Evolutionary conservation across 2,797 vertebrate species (phyloP).

Genomic region (Acestrorhynchus altus): DNA sequence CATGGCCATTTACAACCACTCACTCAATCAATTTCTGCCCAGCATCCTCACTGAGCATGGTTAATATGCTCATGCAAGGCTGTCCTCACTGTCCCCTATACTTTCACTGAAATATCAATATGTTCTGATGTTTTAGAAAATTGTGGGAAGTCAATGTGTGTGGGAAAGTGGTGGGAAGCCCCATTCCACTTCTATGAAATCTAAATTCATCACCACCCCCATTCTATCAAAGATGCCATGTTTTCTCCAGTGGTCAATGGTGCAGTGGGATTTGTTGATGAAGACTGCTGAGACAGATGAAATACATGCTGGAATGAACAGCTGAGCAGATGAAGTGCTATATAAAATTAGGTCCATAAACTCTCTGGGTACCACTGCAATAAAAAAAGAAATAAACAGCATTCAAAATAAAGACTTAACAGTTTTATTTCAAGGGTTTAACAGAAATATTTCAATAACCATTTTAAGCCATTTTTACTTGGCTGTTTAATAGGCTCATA

Average conservation of each 20-base stretch:
- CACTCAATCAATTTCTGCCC: slow-evolving; percentile 33
- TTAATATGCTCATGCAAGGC: background rate
- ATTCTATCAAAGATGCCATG: slow-evolving; percentile 4
- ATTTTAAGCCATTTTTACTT: too few species aligned
- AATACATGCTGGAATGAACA: too few species aligned
- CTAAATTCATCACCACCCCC: background rate
- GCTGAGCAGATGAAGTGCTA: too few species aligned
- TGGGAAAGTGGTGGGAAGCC: slow-evolving; percentile 32
- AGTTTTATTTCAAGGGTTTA: too few species aligned
- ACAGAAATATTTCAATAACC: too few species aligned
- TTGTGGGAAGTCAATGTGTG: slow-evolving; percentile 37
- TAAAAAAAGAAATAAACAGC: too few species aligned
- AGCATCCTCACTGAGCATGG: slow-evolving; percentile 24
- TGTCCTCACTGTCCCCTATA: slow-evolving; percentile 10
- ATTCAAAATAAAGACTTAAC: too few species aligned
- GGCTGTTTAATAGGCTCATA: too few species aligned
- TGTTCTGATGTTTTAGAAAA: slow-evolving; percentile 42
- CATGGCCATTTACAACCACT: slow-evolving; percentile 20
- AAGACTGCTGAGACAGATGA: background rate
- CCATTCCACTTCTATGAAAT: slow-evolving; percentile 33
- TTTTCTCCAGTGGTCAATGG: background rate
- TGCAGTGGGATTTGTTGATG: background rate
- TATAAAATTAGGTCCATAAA: too few species aligned
- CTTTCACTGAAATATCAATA: slow-evolving; percentile 56
- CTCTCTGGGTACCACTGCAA: too few species aligned